Conservation (phyloP, 2,113 vertebrate genomes). For the Pterocles burchelli region DNA sequence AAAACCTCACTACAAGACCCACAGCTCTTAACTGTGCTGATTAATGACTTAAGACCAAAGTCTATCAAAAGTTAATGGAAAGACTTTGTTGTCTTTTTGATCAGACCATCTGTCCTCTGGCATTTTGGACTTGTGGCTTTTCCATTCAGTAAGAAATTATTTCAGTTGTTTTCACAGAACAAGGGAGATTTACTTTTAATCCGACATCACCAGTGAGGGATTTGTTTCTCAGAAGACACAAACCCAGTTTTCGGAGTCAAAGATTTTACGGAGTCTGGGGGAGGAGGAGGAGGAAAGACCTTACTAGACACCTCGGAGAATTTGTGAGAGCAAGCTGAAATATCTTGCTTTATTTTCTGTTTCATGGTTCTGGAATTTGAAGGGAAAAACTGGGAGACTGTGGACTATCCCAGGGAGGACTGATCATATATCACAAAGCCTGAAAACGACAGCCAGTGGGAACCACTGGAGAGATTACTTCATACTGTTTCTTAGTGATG, state of each 20-base stretch:
- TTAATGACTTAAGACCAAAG: neutral
- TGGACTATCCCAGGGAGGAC: neutral
- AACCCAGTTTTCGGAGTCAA: neutral
- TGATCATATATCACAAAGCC: neutral
- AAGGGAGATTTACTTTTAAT: neutral
- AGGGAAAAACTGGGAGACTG: neutral
- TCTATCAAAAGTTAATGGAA: slow-evolving; percentile 11
- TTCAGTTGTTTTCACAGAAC: neutral
- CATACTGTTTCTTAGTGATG: neutral
- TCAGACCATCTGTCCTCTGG: neutral
- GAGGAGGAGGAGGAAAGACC: neutral
- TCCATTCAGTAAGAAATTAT: neutral
- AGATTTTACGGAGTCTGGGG: neutral
- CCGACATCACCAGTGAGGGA: neutral
- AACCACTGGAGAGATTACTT: neutral
- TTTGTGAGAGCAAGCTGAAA: neutral
- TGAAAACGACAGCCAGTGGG: neutral
- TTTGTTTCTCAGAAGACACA: neutral
- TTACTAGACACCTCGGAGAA: neutral
- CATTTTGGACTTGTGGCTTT: neutral
- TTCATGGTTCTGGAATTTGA: neutral
- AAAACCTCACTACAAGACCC: neutral
- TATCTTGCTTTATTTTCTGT: neutral
- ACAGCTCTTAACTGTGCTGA: neutral
- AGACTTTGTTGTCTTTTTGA: neutral